Percentiles rank a stretch among this genome's conserved stretches.
phyloP scores from a whole-genome alignment of 2,797 vertebrate genomes.

The Phrynocephalus forsythii region DNA sequence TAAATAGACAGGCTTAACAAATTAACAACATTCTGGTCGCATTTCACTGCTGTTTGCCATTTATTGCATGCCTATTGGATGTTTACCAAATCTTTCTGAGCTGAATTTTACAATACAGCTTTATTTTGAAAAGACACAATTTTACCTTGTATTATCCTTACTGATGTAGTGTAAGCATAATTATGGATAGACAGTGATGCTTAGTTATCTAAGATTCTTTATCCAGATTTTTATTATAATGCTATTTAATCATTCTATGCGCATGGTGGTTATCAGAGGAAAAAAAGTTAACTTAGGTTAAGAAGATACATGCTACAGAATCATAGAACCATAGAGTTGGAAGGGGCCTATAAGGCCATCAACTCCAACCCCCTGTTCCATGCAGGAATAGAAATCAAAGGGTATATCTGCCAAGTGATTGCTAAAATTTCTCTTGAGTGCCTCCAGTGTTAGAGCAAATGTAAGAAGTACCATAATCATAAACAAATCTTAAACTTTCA shows the following conservation, averaged over 20 bases:
- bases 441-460: too few relatives aligned
- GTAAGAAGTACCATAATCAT: too few relatives aligned
- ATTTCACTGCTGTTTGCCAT: conserved; percentile 41
- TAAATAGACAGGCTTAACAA: conserved; percentile 50
- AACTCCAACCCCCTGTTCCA: too few relatives aligned
- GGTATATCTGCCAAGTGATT: too few relatives aligned
- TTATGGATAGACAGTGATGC: background rate
- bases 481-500: too few relatives aligned
- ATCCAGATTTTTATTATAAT: background rate
- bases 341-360: too few relatives aligned
- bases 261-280: background rate
- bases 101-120: background rate
- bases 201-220: background rate
- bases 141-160: background rate
- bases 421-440: too few relatives aligned
- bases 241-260: background rate
- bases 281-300: too few relatives aligned
- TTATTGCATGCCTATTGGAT: conserved; percentile 36
- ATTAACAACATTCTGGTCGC: conserved; percentile 33
- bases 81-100: background rate
- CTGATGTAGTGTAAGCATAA: background rate
- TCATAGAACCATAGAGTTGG: too few relatives aligned
- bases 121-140: background rate
- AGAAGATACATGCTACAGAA: background rate
- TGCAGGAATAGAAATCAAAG: too few relatives aligned